Evolutionary conservation across 2,113 vertebrate genomes (phyloP).

Genomic region (Phalacrocorax brasilianus): DNA sequence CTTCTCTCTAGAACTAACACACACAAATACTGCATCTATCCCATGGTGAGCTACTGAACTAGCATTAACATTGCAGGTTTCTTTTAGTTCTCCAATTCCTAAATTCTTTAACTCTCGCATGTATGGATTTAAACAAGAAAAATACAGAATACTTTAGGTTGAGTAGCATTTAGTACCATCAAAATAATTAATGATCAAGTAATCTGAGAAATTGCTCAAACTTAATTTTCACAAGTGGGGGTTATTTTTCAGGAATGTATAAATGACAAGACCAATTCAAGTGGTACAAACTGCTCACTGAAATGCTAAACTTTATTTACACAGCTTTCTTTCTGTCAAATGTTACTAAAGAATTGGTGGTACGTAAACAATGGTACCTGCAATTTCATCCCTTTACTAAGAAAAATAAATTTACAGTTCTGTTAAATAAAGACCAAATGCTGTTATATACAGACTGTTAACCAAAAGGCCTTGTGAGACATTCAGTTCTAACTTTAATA

Average conservation of each 20-base stretch:
- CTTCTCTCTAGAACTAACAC: constrained; percentile 16
- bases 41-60: background rate
- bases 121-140: background rate
- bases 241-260: constrained; percentile 12
- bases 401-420: constrained; percentile 54
- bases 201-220: background rate
- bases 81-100: background rate
- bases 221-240: constrained; percentile 22
- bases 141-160: background rate
- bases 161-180: constrained; percentile 4
- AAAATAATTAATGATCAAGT: background rate
- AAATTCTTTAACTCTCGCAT: background rate
- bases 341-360: constrained; percentile 31
- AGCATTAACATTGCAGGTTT: background rate
- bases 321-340: constrained; percentile 23
- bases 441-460: constrained; percentile 54
- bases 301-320: constrained; percentile 62
- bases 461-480: constrained; percentile 46
- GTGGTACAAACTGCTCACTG: constrained; percentile 5
- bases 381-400: constrained; percentile 31
- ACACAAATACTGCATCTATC: constrained; percentile 33
- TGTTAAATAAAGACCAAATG: constrained; percentile 45
- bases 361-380: constrained; percentile 42
- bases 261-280: constrained; percentile 35
- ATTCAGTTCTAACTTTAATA: constrained; percentile 54